These are phyloP conservation scores for Rhagonycha fulva DNA, from an alignment of 2,888 invertebrate species.

Conservation along the genomic window DNA sequence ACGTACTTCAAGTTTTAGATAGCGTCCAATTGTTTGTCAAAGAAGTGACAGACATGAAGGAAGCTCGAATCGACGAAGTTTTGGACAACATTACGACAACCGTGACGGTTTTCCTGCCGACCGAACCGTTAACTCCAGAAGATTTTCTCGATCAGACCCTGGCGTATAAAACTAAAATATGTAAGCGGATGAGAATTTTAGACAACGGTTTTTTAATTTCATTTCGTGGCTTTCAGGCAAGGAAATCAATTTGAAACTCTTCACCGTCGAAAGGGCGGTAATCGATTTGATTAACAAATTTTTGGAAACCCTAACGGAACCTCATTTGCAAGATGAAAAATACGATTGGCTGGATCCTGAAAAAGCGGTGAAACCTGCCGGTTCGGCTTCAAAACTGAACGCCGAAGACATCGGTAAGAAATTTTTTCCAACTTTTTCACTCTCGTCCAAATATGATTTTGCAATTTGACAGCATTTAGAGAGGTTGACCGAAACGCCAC, in stretches of 20 bases:
- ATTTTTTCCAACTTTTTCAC: neutral
- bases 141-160: conserved; percentile 53
- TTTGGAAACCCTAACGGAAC: conserved; percentile 64
- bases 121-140: conserved; percentile 64
- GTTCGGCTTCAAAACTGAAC: conserved; percentile 62
- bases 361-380: conserved; percentile 63
- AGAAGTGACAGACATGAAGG: conserved; percentile 74
- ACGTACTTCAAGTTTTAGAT: conserved; percentile 61
- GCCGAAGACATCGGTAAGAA: conserved; percentile 60
- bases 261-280: conserved; percentile 74
- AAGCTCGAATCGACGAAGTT: conserved; percentile 72
- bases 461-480: conserved; percentile 59
- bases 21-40: conserved; percentile 70
- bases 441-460: too few species aligned
- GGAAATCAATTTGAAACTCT: conserved; percentile 63
- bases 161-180: neutral
- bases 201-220: neutral
- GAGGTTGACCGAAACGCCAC: conserved; percentile 65
- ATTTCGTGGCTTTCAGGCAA: conserved; percentile 42
- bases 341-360: conserved; percentile 68
- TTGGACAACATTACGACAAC: conserved; percentile 66
- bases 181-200: neutral
- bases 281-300: conserved; percentile 80
- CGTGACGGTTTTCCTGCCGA: conserved; percentile 65
- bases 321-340: conserved; percentile 62